Conservation (phyloP, 2,888 invertebrate genomes). For the Andricus curvator region DNA sequence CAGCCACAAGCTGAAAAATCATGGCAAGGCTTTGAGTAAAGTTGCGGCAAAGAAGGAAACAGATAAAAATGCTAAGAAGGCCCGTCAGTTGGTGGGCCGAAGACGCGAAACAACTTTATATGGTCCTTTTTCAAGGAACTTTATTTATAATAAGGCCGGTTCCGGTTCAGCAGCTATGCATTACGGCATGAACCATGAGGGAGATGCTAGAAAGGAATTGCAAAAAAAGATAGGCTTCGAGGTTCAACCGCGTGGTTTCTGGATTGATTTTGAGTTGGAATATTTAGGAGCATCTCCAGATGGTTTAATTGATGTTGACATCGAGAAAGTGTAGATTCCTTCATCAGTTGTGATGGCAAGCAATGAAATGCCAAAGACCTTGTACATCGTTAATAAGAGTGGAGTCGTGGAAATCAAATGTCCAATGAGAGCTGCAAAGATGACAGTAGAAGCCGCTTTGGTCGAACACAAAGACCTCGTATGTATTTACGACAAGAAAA, state of each 20-base stretch:
- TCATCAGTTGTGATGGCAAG: background rate
- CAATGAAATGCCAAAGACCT: background rate
- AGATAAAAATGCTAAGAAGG: background rate
- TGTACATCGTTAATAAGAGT: background rate
- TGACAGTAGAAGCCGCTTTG: conserved; percentile 47
- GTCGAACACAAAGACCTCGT: background rate
- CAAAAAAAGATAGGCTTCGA: conserved; percentile 43
- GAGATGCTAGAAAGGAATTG: conserved; percentile 49
- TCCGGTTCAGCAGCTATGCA: conserved; percentile 44
- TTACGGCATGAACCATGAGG: conserved; percentile 53
- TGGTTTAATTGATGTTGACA: conserved; percentile 55
- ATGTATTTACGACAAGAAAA: background rate
- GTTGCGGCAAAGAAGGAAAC: too few relatives aligned
- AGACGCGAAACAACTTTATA: background rate
- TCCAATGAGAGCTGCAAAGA: conserved; percentile 50
- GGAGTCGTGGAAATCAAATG: conserved; percentile 60
- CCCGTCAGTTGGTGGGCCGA: background rate
- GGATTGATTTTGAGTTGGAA: conserved; percentile 55
- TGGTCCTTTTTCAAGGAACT: conserved; percentile 46
- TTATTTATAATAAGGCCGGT: conserved; percentile 46
- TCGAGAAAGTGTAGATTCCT: background rate
- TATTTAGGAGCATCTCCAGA: conserved; percentile 59
- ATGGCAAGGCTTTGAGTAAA: background rate
- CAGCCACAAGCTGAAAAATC: background rate
- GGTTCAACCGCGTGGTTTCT: conserved; percentile 56